phyloP scores from a whole-genome alignment of 2,113 vertebrate species.

The Geococcyx californianus region DNA sequence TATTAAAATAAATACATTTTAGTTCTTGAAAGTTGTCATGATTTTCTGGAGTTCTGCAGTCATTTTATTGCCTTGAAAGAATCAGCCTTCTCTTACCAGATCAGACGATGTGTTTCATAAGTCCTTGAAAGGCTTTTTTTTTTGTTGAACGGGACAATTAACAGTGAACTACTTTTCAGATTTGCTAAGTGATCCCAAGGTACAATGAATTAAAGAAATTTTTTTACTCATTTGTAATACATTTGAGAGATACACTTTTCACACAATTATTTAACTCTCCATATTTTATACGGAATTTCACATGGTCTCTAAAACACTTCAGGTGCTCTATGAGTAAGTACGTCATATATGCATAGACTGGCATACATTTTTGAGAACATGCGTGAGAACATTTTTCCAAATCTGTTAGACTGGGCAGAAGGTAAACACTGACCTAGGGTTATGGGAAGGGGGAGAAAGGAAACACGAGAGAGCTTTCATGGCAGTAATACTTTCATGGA shows the following conservation, averaged over 20 bases:
- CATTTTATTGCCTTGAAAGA: not conserved
- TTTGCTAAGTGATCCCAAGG: not conserved
- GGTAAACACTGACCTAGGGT: not conserved
- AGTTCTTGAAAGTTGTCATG: not conserved
- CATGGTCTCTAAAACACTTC: not conserved
- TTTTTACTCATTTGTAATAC: not conserved
- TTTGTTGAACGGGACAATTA: not conserved
- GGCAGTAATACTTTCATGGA: not conserved
- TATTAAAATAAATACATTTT: not conserved
- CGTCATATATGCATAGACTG: not conserved
- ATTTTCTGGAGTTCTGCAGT: not conserved
- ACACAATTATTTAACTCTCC: not conserved
- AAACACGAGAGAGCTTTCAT: not conserved
- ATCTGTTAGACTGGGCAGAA: not conserved
- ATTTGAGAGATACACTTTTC: not conserved
- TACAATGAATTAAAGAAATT: not conserved
- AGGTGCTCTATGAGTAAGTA: not conserved
- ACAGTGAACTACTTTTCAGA: not conserved
- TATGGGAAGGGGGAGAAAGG: accelerated
- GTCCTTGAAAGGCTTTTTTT: not conserved
- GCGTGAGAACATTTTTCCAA: not conserved
- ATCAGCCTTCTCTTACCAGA: not conserved
- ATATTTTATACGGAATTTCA: not conserved
- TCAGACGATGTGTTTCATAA: not conserved
- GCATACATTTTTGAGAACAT: not conserved